Evolutionary conservation across 2,113 vertebrate genomes (phyloP).

Genomic region (Potamarius usumacintae): DNA sequence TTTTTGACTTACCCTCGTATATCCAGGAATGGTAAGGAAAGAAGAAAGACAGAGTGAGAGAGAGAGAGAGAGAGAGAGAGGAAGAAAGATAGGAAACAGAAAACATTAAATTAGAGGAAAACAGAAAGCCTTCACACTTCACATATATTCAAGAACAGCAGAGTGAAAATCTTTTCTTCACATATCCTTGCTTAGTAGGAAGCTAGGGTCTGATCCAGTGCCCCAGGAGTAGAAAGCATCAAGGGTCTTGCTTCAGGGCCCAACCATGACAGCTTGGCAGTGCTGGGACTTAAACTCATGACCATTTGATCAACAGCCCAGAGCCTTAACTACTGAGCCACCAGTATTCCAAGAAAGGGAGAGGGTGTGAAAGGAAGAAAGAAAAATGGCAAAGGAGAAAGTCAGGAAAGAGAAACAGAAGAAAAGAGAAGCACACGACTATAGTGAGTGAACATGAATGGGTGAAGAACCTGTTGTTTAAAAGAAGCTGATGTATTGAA

Average conservation of each 20-base stretch:
- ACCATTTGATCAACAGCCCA: not conserved
- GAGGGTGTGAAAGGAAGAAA: constrained; percentile 36
- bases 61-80: constrained; percentile 31
- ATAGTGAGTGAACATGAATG: constrained; percentile 59
- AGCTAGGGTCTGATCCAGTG: not conserved
- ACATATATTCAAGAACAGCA: not conserved
- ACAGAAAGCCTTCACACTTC: not conserved
- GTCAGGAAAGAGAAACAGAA: constrained; percentile 32
- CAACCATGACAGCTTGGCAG: not conserved
- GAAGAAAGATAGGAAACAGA: not conserved
- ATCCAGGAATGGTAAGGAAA: not conserved
- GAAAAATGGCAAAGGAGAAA: constrained; percentile 36
- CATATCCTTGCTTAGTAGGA: not conserved
- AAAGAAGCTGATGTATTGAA: constrained; percentile 64
- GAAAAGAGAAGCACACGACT: constrained; percentile 12
- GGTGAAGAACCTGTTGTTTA: constrained; percentile 66
- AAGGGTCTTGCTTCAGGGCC: not conserved
- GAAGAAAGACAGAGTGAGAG: not conserved
- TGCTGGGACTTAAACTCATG: not conserved
- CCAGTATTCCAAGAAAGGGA: constrained; percentile 42
- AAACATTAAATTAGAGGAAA: not conserved
- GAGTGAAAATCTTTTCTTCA: not conserved
- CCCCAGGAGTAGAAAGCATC: not conserved
- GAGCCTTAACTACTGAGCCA: not conserved
- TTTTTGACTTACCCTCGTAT: not conserved